These are phyloP conservation scores for Myanophis thanlyinensis DNA, from an alignment of 2,113 vertebrate genomes.

Conservation along the genomic window DNA sequence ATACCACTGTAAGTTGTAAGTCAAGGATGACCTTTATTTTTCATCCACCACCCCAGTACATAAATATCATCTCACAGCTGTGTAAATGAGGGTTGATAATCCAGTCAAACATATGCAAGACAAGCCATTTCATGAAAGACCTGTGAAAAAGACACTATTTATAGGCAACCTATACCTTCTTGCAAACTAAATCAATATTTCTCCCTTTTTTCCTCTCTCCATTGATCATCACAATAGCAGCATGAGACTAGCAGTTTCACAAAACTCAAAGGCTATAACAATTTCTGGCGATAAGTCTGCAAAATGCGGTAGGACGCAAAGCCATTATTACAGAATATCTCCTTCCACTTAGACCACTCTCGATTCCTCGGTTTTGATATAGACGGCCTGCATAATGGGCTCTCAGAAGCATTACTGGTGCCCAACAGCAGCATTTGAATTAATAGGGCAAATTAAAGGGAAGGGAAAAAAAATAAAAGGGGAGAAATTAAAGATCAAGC, in stretches of 20 bases:
- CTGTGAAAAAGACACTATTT: conserved; percentile 24
- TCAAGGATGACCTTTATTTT: neutral
- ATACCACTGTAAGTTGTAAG: neutral
- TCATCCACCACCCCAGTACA: neutral
- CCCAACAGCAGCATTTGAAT: neutral
- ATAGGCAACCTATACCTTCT: conserved; percentile 33
- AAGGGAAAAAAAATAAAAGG: neutral
- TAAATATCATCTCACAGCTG: neutral
- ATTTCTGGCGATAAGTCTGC: neutral
- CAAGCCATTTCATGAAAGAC: conserved; percentile 27
- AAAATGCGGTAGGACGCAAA: neutral
- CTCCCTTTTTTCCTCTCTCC: neutral
- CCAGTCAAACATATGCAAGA: conserved; percentile 1
- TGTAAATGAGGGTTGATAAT: neutral
- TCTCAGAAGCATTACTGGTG: neutral
- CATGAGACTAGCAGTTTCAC: neutral
- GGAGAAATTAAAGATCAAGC: neutral
- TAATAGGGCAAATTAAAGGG: neutral
- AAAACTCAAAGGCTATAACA: conserved; percentile 7
- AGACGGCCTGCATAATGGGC: neutral
- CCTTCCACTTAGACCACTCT: neutral
- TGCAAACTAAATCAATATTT: conserved; percentile 31
- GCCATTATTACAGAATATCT: neutral
- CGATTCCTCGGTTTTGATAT: neutral
- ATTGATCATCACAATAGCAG: conserved; percentile 12